A percentile compares a stretch with the other conserved stretches of the same genome.
Conservation (phyloP, 2,888 invertebrate species). For the Caenorhabditis sp. region DNA sequence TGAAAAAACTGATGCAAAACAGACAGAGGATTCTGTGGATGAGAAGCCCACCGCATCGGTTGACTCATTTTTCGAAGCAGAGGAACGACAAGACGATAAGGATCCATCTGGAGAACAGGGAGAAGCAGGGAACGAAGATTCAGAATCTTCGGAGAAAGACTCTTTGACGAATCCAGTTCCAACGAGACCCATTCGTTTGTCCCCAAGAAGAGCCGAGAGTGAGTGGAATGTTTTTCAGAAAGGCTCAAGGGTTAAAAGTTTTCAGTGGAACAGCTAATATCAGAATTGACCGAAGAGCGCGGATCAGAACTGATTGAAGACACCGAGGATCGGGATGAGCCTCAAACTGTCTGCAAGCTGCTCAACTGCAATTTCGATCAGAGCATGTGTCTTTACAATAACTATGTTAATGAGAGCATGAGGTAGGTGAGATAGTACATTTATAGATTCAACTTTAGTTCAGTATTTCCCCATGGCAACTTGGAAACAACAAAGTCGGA, state of each 20-base stretch:
- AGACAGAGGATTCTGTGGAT: constrained; percentile 27
- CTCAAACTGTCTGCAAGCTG: constrained; percentile 64
- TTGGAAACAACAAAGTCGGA: constrained; percentile 64
- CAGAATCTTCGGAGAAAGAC: background rate
- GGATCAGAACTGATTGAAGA: constrained; percentile 27
- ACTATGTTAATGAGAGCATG: constrained; percentile 70
- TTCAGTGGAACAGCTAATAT: constrained; percentile 51
- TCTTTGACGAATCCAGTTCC: constrained; percentile 42
- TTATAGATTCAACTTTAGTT: constrained; percentile 11
- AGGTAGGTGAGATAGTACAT: constrained; percentile 21
- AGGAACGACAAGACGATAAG: constrained; percentile 36
- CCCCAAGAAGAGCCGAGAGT: constrained; percentile 55
- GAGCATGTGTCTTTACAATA: constrained; percentile 71
- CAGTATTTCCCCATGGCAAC: constrained; percentile 66
- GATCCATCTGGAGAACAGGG: constrained; percentile 24
- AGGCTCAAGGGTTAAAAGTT: background rate
- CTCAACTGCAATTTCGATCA: constrained; percentile 72
- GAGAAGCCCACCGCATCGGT: constrained; percentile 45
- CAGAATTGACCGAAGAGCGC: constrained; percentile 41
- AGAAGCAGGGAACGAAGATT: background rate
- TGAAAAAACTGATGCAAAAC: constrained; percentile 21
- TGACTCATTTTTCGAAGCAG: constrained; percentile 59
- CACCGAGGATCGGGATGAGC: constrained; percentile 35
- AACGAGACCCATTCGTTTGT: constrained; percentile 57
- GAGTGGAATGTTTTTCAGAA: background rate